phyloP scores from a whole-genome alignment of 1,140 invertebrate species.

The Mactra quadrangularis region DNA sequence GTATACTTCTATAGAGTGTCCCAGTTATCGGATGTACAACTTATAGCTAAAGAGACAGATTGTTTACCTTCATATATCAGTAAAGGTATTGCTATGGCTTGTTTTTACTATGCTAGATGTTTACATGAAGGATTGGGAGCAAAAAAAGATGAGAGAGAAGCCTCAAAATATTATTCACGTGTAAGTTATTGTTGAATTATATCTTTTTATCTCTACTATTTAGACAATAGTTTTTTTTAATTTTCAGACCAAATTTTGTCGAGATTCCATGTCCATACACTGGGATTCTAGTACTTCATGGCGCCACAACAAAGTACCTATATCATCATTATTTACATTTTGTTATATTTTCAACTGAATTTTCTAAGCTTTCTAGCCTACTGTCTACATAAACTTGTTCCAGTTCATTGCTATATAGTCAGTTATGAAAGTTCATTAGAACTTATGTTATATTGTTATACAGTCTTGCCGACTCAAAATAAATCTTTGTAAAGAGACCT shows the following conservation, averaged over 20 bases:
- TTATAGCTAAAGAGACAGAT: slow-evolving; percentile 80
- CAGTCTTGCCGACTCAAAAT: too few relatives aligned
- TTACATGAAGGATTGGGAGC: slow-evolving; percentile 78
- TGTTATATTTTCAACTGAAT: too few relatives aligned
- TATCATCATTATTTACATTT: too few relatives aligned
- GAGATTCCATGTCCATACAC: not conserved
- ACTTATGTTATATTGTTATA: too few relatives aligned
- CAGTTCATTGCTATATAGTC: too few relatives aligned
- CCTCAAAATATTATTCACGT: slow-evolving; percentile 80
- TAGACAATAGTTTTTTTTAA: too few relatives aligned
- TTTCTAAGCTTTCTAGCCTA: too few relatives aligned
- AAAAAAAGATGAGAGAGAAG: slow-evolving; percentile 72
- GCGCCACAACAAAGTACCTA: too few relatives aligned
- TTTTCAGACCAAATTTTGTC: not conserved
- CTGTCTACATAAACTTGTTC: too few relatives aligned
- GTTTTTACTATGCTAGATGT: slow-evolving; percentile 83
- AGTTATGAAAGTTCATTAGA: too few relatives aligned
- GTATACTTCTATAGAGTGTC: too few relatives aligned
- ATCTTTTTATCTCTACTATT: not conserved
- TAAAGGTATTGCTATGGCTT: slow-evolving; percentile 82
- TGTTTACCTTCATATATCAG: slow-evolving; percentile 79
- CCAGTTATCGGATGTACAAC: slow-evolving; percentile 74
- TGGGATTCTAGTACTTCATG: not conserved
- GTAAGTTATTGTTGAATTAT: slow-evolving; percentile 71
- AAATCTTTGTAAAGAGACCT: too few relatives aligned